Conservation (phyloP, 2,113 vertebrate genomes). For the Puntigrus tetrazona region DNA sequence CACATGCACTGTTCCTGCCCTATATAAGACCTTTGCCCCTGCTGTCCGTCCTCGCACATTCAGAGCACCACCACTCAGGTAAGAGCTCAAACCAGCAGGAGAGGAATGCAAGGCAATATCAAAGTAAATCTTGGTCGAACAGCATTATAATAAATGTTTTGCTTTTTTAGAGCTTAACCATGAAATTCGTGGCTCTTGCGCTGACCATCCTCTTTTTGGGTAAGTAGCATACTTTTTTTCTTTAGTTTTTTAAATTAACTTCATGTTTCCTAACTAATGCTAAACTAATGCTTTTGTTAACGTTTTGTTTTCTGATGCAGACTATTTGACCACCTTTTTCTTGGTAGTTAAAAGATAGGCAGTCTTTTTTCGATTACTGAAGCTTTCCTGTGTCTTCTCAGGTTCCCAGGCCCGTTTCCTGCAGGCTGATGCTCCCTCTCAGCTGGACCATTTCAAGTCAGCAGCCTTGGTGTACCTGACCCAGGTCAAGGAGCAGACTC, state of each 20-base stretch:
- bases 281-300: neutral
- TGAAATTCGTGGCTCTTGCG: slow-evolving; percentile 64
- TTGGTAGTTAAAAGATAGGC: neutral
- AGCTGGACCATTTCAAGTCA: slow-evolving; percentile 56
- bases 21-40: slow-evolving; percentile 55
- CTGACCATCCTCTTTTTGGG: slow-evolving; percentile 60
- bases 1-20: slow-evolving; percentile 9
- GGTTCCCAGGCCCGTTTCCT: slow-evolving; percentile 59
- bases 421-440: slow-evolving; percentile 59
- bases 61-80: slow-evolving; percentile 59
- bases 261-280: neutral
- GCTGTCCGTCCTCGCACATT: slow-evolving; percentile 41
- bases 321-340: neutral
- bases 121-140: neutral
- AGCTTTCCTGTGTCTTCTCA: slow-evolving; percentile 31
- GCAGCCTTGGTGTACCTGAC: slow-evolving; percentile 72
- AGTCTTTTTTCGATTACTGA: neutral
- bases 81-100: slow-evolving; percentile 45
- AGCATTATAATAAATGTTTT: neutral
- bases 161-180: slow-evolving; percentile 53
- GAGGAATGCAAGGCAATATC: neutral
- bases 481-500: slow-evolving; percentile 71
- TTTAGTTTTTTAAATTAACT: neutral
- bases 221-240: slow-evolving; percentile 44
- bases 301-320: neutral